Evolutionary conservation across 2,888 invertebrate species (phyloP), one percentile per base, ranked within the genome.

Genomic region (Drosophila birchii): DNA sequence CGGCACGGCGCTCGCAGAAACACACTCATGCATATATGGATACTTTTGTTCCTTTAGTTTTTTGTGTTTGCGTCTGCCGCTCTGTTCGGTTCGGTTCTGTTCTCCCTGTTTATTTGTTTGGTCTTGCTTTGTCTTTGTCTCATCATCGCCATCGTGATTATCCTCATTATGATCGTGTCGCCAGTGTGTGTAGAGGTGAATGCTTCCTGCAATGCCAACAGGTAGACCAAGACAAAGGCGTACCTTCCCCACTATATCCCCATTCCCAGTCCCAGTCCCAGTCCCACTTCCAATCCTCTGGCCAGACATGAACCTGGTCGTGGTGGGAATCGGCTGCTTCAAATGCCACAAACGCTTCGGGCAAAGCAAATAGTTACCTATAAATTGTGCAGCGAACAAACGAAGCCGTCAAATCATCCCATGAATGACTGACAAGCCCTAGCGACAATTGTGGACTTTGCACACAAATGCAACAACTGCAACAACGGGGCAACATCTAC

Each of bases 191-290:
- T 73, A 69, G 78, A 86, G 86, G 88, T 86, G 88, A 86, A 86
- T 66, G 86, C 86, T 86, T 86, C 86, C 86, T 86, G 86, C 89
- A 89, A 87, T 89, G 86, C 86, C 86, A 89, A 84, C 89, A 89
- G 82, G 84, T 88, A 84, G 84, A 88, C 86, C 86, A 79, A 75
- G 67, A 69, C 74, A 68, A 66, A 67, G 58, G 56, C 49, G 11
- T 11, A n/a, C 62, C 39, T 43, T n/a, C 6, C 61, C 34, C 58
- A 23, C 57, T 23, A 23, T 34, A 58, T 36, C 44, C 36, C 38
- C 29, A 36, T 57, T 45, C 47, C 47, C 47, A 29, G 23, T 47
- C 45, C 23, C 63, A 39, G 23, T 23, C 44, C 2, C 45, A 45
- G 47, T 39, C 34, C 64, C 64, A 29, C 20, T 43, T 34, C 38